A percentile compares a stretch with the other conserved stretches of the same genome.
Evolutionary conservation across 2,113 vertebrate genomes (phyloP).

Genomic region (Seriola quinqueradiata): DNA sequence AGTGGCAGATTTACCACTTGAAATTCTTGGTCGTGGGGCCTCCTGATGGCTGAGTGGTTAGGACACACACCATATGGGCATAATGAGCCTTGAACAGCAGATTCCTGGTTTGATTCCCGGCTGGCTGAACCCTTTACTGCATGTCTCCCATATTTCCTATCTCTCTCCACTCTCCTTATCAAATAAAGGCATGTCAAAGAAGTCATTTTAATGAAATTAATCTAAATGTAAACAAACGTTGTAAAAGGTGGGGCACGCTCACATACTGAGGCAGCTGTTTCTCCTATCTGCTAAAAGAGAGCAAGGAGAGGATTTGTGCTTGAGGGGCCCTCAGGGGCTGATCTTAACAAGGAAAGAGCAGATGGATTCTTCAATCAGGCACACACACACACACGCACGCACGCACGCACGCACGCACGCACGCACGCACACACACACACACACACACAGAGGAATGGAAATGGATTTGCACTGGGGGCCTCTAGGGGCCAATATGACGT

Average conservation of each 20-base stretch:
- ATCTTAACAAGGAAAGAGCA: slow-evolving; percentile 52
- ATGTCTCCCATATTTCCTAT: too few species aligned
- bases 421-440: slow-evolving; percentile 19
- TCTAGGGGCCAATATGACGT: slow-evolving; percentile 46
- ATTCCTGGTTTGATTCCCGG: too few species aligned
- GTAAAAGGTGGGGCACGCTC: background rate
- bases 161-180: too few species aligned
- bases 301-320: slow-evolving; percentile 39
- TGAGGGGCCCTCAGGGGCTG: slow-evolving; percentile 27
- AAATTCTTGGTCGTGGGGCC: too few species aligned
- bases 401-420: too few species aligned
- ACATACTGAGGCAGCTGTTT: background rate
- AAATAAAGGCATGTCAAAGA: too few species aligned
- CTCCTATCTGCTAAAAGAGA: slow-evolving; percentile 10
- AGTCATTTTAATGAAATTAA: background rate
- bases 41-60: too few species aligned
- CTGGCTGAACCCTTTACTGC: too few species aligned
- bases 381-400: background rate
- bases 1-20: background rate
- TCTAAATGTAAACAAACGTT: background rate
- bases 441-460: slow-evolving; percentile 22
- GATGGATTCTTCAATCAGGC: slow-evolving; percentile 19
- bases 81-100: too few species aligned
- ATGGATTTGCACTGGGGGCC: slow-evolving; percentile 45
- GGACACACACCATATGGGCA: too few species aligned